phyloP scores from a whole-genome alignment of 2,888 invertebrate species.

The Drosophila rellima region DNA sequence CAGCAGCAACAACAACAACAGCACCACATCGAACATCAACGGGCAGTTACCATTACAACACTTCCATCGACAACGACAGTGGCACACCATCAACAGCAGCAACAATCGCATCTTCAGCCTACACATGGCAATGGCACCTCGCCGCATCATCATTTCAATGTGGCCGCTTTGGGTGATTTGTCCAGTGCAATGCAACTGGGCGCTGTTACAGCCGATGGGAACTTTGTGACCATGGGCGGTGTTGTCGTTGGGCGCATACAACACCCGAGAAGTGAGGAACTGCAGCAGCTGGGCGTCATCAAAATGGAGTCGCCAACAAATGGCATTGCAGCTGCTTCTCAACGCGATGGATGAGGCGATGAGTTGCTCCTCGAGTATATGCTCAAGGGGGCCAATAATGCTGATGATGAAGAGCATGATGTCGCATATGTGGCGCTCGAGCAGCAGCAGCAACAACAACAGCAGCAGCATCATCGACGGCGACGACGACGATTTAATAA shows the following conservation, averaged over 20 bases:
- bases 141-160: slow-evolving; percentile 78
- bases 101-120: slow-evolving; percentile 49
- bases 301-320: slow-evolving; percentile 80
- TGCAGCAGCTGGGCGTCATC: slow-evolving; percentile 81
- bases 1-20: slow-evolving; percentile 63
- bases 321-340: slow-evolving; percentile 52
- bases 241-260: slow-evolving; percentile 82
- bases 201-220: slow-evolving; percentile 82
- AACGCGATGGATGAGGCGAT: slow-evolving; percentile 83
- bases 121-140: slow-evolving; percentile 58
- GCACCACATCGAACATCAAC: slow-evolving; percentile 65
- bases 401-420: slow-evolving; percentile 24
- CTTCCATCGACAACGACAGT: slow-evolving; percentile 68
- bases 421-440: slow-evolving; percentile 31
- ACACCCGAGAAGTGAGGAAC: slow-evolving; percentile 70
- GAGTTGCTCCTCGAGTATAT: slow-evolving; percentile 80
- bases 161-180: slow-evolving; percentile 76
- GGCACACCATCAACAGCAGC: slow-evolving; percentile 59
- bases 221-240: slow-evolving; percentile 83
- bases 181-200: slow-evolving; percentile 81
- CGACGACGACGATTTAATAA: slow-evolving; percentile 33
- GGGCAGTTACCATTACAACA: slow-evolving; percentile 66
- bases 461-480: slow-evolving; percentile 9
- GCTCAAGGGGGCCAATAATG: slow-evolving; percentile 73
- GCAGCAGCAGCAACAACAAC: slow-evolving; percentile 32